Evolutionary conservation across 1,140 invertebrate genomes (phyloP).

Genomic region (Carcinoscorpius rotundicauda): DNA sequence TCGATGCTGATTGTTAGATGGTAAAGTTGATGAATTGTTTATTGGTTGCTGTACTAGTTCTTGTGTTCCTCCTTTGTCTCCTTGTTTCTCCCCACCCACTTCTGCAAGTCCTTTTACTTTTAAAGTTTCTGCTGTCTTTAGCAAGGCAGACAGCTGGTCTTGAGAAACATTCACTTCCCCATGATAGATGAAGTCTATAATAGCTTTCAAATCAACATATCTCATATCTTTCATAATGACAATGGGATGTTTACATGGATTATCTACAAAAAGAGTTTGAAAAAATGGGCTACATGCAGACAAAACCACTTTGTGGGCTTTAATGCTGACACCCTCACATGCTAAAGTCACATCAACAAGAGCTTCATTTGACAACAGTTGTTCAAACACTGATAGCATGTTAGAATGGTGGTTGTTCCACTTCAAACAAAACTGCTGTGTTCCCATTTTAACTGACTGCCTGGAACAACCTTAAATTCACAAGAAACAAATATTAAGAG

Average conservation of each 20-base stretch:
- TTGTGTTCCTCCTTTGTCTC: background rate
- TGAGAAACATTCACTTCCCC: constrained; percentile 81
- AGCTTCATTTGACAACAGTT: constrained; percentile 72
- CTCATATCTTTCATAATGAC: constrained; percentile 72
- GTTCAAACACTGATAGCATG: constrained; percentile 81
- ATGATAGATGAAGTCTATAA: constrained; percentile 84
- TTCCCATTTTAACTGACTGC: constrained; percentile 14
- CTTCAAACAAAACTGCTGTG: constrained; percentile 79
- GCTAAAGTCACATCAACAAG: constrained; percentile 62
- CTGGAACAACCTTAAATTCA: constrained; percentile 27
- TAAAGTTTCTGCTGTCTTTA: constrained; percentile 67
- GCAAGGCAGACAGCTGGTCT: constrained; percentile 58
- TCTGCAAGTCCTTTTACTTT: constrained; percentile 76
- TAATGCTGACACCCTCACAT: constrained; percentile 57
- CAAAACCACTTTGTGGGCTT: constrained; percentile 74
- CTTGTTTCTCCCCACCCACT: constrained; percentile 37
- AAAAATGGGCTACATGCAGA: constrained; percentile 82
- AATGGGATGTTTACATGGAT: constrained; percentile 66
- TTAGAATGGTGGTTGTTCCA: constrained; percentile 93
- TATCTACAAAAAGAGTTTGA: constrained; percentile 59
- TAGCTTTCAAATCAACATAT: constrained; percentile 66
- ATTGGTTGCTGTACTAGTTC: constrained; percentile 3
- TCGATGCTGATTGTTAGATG: constrained; percentile 2
- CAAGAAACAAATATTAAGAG: no score
- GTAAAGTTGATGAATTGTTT: background rate